phyloP scores from a whole-genome alignment of 2,888 invertebrate species.

The Parnassius mnemosyne region DNA sequence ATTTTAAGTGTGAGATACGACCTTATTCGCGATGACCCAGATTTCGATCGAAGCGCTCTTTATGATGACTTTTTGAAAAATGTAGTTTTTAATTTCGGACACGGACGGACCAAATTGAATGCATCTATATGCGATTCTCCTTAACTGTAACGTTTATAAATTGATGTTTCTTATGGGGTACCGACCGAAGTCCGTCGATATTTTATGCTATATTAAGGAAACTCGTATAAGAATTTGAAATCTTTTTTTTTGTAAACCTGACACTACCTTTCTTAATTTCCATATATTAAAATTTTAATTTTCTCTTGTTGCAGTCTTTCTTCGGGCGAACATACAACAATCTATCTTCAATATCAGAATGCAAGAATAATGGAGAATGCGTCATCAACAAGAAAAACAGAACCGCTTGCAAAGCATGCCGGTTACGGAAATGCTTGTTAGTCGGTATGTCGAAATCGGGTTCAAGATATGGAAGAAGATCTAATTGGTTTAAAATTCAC shows the following conservation, averaged over 20 bases:
- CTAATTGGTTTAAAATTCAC: conserved; percentile 98
- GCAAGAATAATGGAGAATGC: conserved; percentile 96
- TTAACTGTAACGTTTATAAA: conserved; percentile 77
- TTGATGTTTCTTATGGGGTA: conserved; percentile 70
- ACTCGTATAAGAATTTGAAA: conserved; percentile 55
- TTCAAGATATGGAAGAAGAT: conserved; percentile 93
- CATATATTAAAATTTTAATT: conserved; percentile 35
- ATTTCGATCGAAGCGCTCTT: conserved; percentile 69
- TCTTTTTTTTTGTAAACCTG: conserved; percentile 52
- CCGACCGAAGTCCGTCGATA: conserved; percentile 69
- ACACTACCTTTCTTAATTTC: conserved; percentile 45
- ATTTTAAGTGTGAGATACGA: conserved; percentile 77
- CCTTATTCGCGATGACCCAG: conserved; percentile 73
- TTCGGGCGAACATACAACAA: conserved; percentile 97
- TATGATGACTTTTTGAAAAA: conserved; percentile 80
- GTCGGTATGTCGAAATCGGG: conserved; percentile 98
- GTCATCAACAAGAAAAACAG: conserved; percentile 97
- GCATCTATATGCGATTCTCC: conserved; percentile 57
- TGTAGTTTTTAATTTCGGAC: conserved; percentile 74
- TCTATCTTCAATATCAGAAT: conserved; percentile 92
- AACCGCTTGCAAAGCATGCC: conserved; percentile 95
- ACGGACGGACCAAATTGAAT: conserved; percentile 59
- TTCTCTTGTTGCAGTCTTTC: conserved; percentile 90
- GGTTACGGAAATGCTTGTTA: conserved; percentile 92
- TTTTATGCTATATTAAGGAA: conserved; percentile 73